A percentile compares a stretch with the other conserved stretches of the same genome.
These are phyloP conservation scores for Mus caroli DNA, from an alignment of 2,797 vertebrate genomes.

Conservation along the genomic window DNA sequence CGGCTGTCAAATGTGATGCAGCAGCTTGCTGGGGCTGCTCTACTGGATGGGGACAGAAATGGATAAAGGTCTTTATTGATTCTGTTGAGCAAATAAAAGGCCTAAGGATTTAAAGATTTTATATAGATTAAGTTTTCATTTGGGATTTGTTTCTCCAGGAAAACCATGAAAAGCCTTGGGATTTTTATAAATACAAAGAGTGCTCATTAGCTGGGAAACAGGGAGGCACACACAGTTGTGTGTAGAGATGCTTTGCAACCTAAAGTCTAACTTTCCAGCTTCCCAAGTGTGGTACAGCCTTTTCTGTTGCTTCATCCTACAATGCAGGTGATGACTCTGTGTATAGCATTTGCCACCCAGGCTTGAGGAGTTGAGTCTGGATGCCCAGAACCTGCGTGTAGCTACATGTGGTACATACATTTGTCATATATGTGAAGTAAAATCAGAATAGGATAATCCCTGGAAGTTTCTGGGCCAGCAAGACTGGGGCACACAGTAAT, in stretches of 20 bases:
- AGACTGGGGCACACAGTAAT: not conserved
- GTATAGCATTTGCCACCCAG: not conserved
- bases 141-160: slow-evolving; percentile 40
- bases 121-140: slow-evolving; percentile 64
- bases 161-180: slow-evolving; percentile 10
- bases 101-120: not conserved
- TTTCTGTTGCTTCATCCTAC: slow-evolving; percentile 2
- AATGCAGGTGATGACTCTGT: not conserved
- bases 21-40: slow-evolving; percentile 20
- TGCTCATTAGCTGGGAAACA: slow-evolving; percentile 33
- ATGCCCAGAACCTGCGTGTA: not conserved
- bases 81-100: slow-evolving; percentile 36
- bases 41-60: slow-evolving; percentile 38
- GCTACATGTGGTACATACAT: not conserved
- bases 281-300: not conserved
- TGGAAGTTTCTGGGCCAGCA: not conserved
- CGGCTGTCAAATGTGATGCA: not conserved
- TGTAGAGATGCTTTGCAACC: slow-evolving; percentile 27
- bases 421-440: not conserved
- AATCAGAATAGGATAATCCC: not conserved
- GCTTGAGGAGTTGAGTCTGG: not conserved
- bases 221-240: slow-evolving; percentile 30
- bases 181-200: slow-evolving; percentile 49
- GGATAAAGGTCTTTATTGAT: slow-evolving; percentile 46
- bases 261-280: slow-evolving; percentile 15